Evolutionary conservation across 2,888 invertebrate genomes (phyloP), one percentile per base, ranked within the genome.

Genomic region (Cheilosia pagana): DNA sequence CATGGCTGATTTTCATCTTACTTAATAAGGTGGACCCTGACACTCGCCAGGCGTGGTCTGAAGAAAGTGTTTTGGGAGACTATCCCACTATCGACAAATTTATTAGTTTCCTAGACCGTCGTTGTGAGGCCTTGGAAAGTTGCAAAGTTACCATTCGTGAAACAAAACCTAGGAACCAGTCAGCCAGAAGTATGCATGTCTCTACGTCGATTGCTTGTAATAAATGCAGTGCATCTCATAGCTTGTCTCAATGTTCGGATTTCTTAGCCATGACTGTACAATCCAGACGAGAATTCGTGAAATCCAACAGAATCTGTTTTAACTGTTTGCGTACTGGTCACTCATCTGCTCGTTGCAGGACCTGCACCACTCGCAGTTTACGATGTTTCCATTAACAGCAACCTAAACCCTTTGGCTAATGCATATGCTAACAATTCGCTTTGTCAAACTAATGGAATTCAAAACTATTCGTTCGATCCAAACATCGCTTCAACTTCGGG

Each of bases 1-100:
- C 62, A 31, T 68, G 62, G 72, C 48, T 78, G 10, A 68, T 67
- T 8, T 57, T 74, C 12, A 57, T 65, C 41, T 19, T 75, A n/a
- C 14, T 71, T 28, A 74, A 59, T 16, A 72, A 74, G 53, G n/a
- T 52, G 16, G 72, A 67, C 23, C 41, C 67, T n/a, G 74, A 55
- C n/a, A 50, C 62, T n/a, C 28, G 50, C 28, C 62, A 72, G n/a
- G 41, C 48, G 25, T 72, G 62, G 72, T 48, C 62, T 3, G 45
- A 67, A 35, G 19, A 41, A 7, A 48, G 52, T 35, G 60, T 60
- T 43, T 19, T 19, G 16, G 65, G 74, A 12, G 53, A 8, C 21
- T 68, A 62, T 31, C 31, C 16, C 4, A 31, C 74, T 16, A 53
- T 75, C 16, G 31, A 55, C 3, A 31, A 60, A 19, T 75, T 81